Conservation (phyloP, 2,888 invertebrate genomes). For the Apomyelois bistriatella region DNA sequence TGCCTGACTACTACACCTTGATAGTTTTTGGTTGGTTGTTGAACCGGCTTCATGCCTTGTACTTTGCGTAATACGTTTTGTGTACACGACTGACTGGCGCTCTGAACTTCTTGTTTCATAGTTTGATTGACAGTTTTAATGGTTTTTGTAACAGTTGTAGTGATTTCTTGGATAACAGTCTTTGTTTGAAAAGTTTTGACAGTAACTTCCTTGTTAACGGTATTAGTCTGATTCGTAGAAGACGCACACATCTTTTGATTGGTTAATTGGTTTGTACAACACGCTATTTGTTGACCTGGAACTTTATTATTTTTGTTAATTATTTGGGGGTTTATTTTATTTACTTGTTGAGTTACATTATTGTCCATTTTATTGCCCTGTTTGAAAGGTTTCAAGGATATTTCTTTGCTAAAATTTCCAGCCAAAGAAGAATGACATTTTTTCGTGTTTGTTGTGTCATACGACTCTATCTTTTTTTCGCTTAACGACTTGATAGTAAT, state of each 20-base stretch:
- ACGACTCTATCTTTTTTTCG: conserved; percentile 22
- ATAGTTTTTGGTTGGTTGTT: conserved; percentile 36
- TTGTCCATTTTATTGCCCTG: conserved; percentile 28
- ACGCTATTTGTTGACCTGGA: conserved; percentile 20
- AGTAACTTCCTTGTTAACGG: conserved; percentile 61
- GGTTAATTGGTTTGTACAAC: conserved; percentile 28
- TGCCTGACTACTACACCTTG: conserved; percentile 52
- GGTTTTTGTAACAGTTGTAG: conserved; percentile 72
- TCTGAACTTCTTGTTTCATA: conserved; percentile 55
- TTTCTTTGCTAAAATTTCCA: conserved; percentile 33
- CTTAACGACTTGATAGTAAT: conserved; percentile 41
- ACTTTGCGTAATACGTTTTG: conserved; percentile 39
- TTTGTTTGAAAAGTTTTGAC: conserved; percentile 68
- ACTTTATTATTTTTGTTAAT: conserved; percentile 23
- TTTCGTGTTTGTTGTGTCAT: conserved; percentile 18
- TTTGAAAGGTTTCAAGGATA: conserved; percentile 38
- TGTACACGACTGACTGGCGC: conserved; percentile 33
- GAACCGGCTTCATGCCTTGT: conserved; percentile 35
- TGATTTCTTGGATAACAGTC: conserved; percentile 70
- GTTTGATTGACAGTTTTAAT: conserved; percentile 68
- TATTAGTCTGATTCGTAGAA: conserved; percentile 50
- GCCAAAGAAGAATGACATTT: conserved; percentile 26
- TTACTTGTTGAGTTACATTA: conserved; percentile 17
- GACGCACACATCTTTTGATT: conserved; percentile 43
- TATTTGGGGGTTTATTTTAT: conserved; percentile 3